phyloP scores from a whole-genome alignment of 2,797 vertebrate species.

The Phataginus tetradactyla region DNA sequence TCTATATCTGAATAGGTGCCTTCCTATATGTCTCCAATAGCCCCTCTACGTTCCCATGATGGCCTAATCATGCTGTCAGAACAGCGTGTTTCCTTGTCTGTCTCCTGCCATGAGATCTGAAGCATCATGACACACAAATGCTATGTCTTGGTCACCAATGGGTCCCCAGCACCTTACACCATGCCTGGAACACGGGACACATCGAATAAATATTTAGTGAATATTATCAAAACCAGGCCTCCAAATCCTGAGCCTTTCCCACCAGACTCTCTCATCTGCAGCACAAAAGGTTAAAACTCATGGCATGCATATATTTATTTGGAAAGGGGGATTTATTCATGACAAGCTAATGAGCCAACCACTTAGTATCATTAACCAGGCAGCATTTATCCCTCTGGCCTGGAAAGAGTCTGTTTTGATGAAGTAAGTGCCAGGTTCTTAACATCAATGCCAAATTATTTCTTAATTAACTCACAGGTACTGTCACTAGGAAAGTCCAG shows the following conservation, averaged over 20 bases:
- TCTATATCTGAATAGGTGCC: background rate
- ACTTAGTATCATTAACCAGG: conserved; percentile 49
- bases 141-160: background rate
- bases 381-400: background rate
- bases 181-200: background rate
- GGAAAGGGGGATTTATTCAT: conserved; percentile 24
- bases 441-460: conserved; percentile 45
- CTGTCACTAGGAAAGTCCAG: conserved; percentile 31
- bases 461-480: conserved; percentile 64
- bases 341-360: conserved; percentile 52
- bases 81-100: background rate
- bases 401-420: conserved; percentile 63
- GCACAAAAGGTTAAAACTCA: background rate
- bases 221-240: background rate
- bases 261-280: background rate
- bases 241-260: background rate
- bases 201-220: background rate
- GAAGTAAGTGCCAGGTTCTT: conserved; percentile 47
- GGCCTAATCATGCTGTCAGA: background rate
- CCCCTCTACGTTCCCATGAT: background rate
- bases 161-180: background rate
- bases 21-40: background rate
- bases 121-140: background rate
- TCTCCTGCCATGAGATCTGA: background rate
- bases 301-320: background rate